Conservation (phyloP, 2,797 vertebrate species). For the Pseudocheirus occidentalis region DNA sequence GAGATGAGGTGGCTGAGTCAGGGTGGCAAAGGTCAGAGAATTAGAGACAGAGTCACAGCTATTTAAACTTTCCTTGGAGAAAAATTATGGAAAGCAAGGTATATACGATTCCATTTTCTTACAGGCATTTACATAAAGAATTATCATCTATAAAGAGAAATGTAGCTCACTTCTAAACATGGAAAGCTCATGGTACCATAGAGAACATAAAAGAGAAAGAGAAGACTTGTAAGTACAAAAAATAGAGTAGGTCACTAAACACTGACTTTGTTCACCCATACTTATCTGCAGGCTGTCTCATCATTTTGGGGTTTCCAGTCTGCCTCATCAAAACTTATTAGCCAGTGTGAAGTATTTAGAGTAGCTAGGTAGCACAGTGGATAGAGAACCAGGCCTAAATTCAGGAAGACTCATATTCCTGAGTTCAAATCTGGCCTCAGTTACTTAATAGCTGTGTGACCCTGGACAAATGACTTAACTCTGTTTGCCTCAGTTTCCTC, state of each 20-base stretch:
- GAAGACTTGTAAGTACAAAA: background rate
- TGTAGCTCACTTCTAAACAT: background rate
- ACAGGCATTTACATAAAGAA: background rate
- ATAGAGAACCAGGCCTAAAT: background rate
- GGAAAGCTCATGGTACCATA: background rate
- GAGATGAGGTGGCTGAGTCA: background rate
- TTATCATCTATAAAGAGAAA: background rate
- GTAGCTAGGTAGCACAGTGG: background rate
- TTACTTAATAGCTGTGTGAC: background rate
- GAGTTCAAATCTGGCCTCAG: background rate
- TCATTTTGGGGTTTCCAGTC: background rate
- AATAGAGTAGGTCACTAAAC: background rate
- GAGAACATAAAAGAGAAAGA: background rate
- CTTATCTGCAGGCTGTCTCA: no score
- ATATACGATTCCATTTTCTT: background rate
- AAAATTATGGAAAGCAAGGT: background rate
- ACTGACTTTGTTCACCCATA: background rate
- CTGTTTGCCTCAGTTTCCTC: background rate
- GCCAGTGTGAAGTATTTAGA: background rate
- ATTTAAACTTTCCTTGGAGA: background rate
- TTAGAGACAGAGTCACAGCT: background rate
- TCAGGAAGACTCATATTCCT: background rate
- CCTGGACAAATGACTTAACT: background rate
- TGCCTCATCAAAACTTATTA: background rate
- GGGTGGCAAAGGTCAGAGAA: background rate